Evolutionary conservation across 2,113 vertebrate species (phyloP).

Genomic region (Tachuris rubrigastra): DNA sequence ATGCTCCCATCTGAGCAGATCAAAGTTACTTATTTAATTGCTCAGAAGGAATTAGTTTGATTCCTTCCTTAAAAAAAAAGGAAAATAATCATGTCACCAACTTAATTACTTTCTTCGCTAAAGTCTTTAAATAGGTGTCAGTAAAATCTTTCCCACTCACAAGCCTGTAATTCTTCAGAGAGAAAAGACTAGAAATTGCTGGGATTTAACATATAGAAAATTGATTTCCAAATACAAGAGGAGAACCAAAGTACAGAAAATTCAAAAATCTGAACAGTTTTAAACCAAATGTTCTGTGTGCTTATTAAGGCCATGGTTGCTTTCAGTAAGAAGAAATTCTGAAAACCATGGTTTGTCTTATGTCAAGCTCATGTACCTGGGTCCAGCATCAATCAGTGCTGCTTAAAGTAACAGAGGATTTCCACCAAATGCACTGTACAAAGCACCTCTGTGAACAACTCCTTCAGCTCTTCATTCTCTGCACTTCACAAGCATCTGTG

Average conservation of each 20-base stretch:
- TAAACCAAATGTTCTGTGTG: background rate
- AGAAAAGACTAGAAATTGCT: background rate
- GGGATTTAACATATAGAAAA: background rate
- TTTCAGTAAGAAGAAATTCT: background rate
- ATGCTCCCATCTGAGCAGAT: background rate
- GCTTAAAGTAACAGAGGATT: background rate
- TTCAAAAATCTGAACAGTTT: background rate
- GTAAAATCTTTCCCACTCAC: slow-evolving; percentile 23
- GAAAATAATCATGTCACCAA: background rate
- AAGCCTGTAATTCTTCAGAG: background rate
- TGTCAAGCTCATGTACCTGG: background rate
- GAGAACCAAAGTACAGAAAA: background rate
- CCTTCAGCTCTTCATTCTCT: background rate
- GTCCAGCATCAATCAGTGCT: background rate
- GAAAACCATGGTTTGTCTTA: background rate
- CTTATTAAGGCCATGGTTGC: background rate
- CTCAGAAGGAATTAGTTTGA: background rate
- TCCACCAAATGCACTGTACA: background rate
- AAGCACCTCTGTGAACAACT: background rate
- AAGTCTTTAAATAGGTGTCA: slow-evolving; percentile 19
- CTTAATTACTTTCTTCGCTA: slow-evolving; percentile 22
- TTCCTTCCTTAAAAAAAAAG: background rate
- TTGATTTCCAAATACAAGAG: background rate
- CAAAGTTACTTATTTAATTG: slow-evolving; percentile 22
- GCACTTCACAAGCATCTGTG: too few species aligned